phyloP scores from a whole-genome alignment of 2,888 invertebrate genomes.

The Euzetes globulus region DNA sequence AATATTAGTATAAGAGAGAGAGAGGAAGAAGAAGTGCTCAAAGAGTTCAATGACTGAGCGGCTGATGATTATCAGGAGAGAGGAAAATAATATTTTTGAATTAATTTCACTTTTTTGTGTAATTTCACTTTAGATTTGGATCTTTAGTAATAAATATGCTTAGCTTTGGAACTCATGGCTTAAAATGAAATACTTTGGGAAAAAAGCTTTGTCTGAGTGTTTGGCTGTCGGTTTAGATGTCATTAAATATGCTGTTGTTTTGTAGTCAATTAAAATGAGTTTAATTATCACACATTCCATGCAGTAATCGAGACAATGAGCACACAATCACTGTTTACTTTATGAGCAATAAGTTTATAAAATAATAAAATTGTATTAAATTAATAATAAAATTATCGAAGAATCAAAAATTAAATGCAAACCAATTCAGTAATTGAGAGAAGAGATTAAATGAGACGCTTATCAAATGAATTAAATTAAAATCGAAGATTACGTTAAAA shows the following conservation, averaged over 20 bases:
- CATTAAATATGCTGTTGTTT: not conserved
- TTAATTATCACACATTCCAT: conserved; percentile 25
- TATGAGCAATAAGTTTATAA: conserved; percentile 9
- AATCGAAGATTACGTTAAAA: not conserved
- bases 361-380: not conserved
- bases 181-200: not conserved
- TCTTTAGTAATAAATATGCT: not conserved
- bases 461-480: too few species aligned
- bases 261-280: conserved; percentile 11
- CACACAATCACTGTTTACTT: conserved; percentile 20
- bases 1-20: not conserved
- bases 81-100: not conserved
- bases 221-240: not conserved
- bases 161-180: not conserved
- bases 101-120: not conserved
- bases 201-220: not conserved
- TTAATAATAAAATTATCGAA: not conserved
- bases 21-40: not conserved
- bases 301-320: conserved; percentile 18
- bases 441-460: not conserved
- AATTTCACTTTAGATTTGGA: not conserved
- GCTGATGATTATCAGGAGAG: not conserved
- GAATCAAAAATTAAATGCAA: not conserved
- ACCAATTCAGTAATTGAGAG: not conserved
- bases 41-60: conserved; percentile 19